A percentile compares a stretch with the other conserved stretches of the same genome.
Evolutionary conservation across 1,140 invertebrate species (phyloP).

Genomic region (Thereuonema tuberculata): DNA sequence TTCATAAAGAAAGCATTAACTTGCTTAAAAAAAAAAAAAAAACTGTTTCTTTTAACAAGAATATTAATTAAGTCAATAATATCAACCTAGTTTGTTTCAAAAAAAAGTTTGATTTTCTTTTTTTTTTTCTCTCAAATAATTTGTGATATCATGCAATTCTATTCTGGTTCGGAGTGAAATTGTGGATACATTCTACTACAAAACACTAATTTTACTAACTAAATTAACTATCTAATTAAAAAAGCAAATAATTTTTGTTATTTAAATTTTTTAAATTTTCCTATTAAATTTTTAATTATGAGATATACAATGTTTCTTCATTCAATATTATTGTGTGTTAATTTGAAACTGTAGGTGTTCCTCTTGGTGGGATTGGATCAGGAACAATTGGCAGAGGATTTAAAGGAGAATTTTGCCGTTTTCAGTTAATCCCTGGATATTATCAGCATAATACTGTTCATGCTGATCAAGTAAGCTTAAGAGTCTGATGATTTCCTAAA

Average conservation of each 20-base stretch:
- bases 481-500: background rate
- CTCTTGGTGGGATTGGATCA: constrained; percentile 77
- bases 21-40: no score
- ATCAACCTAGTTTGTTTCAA: no score
- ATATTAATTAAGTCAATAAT: no score
- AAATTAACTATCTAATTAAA: background rate
- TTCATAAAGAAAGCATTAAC: no score
- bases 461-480: constrained; percentile 66
- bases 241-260: no score
- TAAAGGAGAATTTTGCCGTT: constrained; percentile 84
- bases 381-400: constrained; percentile 81
- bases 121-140: no score
- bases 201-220: no score
- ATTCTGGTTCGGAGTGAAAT: no score
- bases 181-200: no score
- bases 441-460: constrained; percentile 69
- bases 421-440: constrained; percentile 69
- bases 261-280: constrained; percentile 6
- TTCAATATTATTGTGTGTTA: constrained; percentile 10
- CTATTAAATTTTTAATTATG: background rate
- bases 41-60: no score
- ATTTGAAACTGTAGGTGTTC: constrained; percentile 50
- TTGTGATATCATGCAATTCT: no score
- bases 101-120: no score
- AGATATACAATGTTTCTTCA: background rate